phyloP scores from a whole-genome alignment of 2,797 vertebrate genomes.

The Sylvia borin region DNA sequence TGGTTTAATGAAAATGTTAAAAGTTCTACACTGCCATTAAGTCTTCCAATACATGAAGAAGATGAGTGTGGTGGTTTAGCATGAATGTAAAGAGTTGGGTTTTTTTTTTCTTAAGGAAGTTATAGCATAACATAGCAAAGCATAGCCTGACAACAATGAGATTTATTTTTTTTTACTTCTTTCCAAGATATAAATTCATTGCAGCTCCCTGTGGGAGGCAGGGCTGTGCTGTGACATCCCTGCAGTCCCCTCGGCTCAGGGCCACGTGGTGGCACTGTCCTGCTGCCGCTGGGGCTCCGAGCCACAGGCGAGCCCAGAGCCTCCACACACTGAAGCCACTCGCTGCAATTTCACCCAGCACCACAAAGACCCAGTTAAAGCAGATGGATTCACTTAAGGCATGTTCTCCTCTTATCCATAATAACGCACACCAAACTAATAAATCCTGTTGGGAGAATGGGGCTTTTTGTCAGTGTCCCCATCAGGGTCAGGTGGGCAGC shows the following conservation, averaged over 20 bases:
- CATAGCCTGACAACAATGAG: too few species aligned
- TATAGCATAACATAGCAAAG: too few species aligned
- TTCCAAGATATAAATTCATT: not conserved
- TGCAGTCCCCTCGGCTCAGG: not conserved
- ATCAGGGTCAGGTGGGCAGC: not conserved
- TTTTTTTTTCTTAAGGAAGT: too few species aligned
- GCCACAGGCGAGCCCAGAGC: not conserved
- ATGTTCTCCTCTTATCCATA: not conserved
- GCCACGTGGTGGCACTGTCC: constrained; percentile 44
- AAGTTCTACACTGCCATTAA: not conserved
- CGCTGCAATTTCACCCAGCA: not conserved
- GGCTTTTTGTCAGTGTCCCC: not conserved
- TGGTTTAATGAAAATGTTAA: not conserved
- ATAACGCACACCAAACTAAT: not conserved
- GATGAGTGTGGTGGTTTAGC: too few species aligned
- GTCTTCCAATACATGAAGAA: not conserved
- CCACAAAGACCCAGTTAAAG: not conserved
- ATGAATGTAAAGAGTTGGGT: too few species aligned
- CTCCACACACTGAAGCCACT: not conserved
- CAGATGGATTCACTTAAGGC: not conserved
- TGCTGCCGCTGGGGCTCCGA: not conserved
- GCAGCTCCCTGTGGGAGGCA: not conserved
- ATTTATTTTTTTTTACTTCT: too few species aligned
- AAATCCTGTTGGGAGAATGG: not conserved
- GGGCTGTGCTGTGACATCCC: not conserved